phyloP scores from a whole-genome alignment of 2,797 vertebrate genomes.

The Phrynocephalus vlangalii region DNA sequence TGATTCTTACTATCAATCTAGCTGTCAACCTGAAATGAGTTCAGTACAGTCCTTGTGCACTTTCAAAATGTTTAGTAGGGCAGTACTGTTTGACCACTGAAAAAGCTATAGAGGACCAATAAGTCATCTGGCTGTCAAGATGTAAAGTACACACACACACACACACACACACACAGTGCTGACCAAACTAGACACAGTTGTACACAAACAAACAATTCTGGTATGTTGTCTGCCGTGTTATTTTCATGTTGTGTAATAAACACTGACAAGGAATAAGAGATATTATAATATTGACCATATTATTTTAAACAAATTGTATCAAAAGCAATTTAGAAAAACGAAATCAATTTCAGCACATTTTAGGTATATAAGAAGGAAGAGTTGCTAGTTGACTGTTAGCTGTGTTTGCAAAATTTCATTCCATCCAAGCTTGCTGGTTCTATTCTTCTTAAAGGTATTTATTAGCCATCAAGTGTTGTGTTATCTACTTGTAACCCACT shows the following conservation, averaged over 20 bases:
- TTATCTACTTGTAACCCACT: not conserved
- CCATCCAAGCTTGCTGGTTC: not conserved
- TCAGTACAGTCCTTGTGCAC: accelerated
- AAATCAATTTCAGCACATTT: slow-evolving; percentile 2
- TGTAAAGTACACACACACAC: not conserved
- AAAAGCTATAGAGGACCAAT: slow-evolving; percentile 49
- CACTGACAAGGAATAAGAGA: not conserved
- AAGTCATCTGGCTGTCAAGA: slow-evolving; percentile 45
- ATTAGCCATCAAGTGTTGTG: not conserved
- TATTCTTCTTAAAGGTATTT: not conserved
- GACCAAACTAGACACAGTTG: slow-evolving; percentile 10
- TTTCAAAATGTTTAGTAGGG: slow-evolving; percentile 41
- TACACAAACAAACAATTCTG: not conserved
- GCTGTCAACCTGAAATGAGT: slow-evolving; percentile 32
- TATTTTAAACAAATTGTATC: slow-evolving; percentile 7
- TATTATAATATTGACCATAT: not conserved
- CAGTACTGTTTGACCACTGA: slow-evolving; percentile 50
- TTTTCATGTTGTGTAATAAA: not conserved
- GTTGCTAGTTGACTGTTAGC: not conserved
- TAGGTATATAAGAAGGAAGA: not conserved
- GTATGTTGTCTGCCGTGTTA: not conserved
- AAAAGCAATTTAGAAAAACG: not conserved
- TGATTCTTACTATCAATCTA: slow-evolving; percentile 30
- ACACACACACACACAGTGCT: too few relatives aligned
- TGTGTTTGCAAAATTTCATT: not conserved